phyloP scores from a whole-genome alignment of 1,140 invertebrate species.

The Olivierus martensii region DNA sequence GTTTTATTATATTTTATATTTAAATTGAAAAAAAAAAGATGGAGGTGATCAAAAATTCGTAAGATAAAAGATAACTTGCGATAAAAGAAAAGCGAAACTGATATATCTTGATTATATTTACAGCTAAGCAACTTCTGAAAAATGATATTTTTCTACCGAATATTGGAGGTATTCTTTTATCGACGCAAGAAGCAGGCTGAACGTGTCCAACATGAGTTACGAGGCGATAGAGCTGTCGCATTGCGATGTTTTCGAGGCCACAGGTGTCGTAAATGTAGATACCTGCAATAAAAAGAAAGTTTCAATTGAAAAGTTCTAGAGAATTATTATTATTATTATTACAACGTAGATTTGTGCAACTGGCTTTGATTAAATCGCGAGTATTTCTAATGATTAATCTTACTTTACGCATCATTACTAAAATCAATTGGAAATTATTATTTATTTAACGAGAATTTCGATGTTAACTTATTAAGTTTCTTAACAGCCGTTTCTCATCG shows the following conservation, averaged over 20 bases:
- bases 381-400: too few species aligned
- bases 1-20: too few species aligned
- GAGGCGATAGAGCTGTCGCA: slow-evolving; percentile 14
- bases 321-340: neutral
- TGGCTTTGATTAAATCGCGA: too few species aligned
- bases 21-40: too few species aligned
- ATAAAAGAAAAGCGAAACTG: neutral
- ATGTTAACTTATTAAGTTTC: too few species aligned
- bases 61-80: neutral
- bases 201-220: slow-evolving; percentile 11
- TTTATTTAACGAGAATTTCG: too few species aligned
- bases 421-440: too few species aligned
- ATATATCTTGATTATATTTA: neutral
- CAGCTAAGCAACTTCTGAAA: neutral
- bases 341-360: too few species aligned
- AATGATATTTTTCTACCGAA: slow-evolving; percentile 13
- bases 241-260: slow-evolving; percentile 7
- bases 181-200: slow-evolving; percentile 11
- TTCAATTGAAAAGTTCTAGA: neutral
- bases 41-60: too few species aligned
- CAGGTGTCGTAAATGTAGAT: slow-evolving; percentile 19
- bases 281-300: slow-evolving; percentile 1
- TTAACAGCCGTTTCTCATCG: too few species aligned
- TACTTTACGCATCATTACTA: too few species aligned
- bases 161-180: slow-evolving; percentile 12